Conservation (phyloP, 2,113 vertebrate species). For the Clarias macrocephalus region DNA sequence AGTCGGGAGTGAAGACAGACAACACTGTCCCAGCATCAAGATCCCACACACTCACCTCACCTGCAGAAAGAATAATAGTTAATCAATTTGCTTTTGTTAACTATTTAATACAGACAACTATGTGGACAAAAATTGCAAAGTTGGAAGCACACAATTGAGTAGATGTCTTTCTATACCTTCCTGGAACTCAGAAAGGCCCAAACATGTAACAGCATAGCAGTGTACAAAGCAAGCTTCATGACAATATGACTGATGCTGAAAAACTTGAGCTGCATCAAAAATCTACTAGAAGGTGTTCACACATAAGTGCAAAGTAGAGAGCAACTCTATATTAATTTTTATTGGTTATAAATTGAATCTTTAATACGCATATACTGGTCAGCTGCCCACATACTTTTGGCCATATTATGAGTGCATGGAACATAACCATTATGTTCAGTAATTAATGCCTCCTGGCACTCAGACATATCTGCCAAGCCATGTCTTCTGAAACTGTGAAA, state of each 20-base stretch:
- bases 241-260: neutral
- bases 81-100: neutral
- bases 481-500: neutral
- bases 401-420: neutral
- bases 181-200: neutral
- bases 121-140: neutral
- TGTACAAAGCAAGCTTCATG: neutral
- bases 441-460: neutral
- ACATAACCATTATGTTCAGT: neutral
- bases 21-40: slow-evolving; percentile 58
- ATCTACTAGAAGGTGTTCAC: neutral
- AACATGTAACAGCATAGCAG: neutral
- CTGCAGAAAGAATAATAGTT: slow-evolving; percentile 35
- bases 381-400: neutral
- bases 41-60: slow-evolving; percentile 64
- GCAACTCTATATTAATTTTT: neutral
- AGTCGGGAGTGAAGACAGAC: slow-evolving; percentile 64
- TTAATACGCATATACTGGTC: neutral
- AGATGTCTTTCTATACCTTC: neutral
- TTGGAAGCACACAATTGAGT: neutral
- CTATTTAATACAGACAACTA: neutral
- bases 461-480: neutral
- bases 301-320: no score
- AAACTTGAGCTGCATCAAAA: neutral
- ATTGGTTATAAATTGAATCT: neutral